These are phyloP conservation scores for Rhincodon typus DNA, from an alignment of 2,797 vertebrate species.

Conservation along the genomic window DNA sequence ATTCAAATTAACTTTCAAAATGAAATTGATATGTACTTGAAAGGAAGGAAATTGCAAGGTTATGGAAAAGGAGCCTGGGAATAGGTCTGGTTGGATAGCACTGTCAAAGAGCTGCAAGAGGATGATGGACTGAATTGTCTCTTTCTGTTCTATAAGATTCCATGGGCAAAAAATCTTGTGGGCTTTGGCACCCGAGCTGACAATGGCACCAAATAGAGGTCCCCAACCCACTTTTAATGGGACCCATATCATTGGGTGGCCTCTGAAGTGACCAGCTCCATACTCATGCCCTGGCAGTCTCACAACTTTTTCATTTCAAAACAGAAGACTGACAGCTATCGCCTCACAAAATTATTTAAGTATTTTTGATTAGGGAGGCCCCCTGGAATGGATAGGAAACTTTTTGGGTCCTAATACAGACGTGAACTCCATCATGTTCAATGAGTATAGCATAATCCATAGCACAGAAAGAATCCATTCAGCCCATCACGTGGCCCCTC, in stretches of 20 bases:
- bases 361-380: not conserved
- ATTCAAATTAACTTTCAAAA: constrained; percentile 9
- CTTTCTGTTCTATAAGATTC: not conserved
- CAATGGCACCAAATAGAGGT: not conserved
- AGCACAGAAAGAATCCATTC: no score
- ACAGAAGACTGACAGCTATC: not conserved
- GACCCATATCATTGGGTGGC: not conserved
- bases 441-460: no score
- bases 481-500: no score
- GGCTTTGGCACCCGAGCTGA: not conserved
- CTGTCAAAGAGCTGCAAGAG: not conserved
- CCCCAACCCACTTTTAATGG: not conserved
- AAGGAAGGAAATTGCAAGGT: not conserved
- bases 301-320: not conserved
- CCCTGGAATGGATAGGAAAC: not conserved
- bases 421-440: no score
- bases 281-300: not conserved
- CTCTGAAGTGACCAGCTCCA: no score
- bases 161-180: not conserved
- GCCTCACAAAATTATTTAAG: not conserved
- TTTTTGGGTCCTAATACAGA: no score
- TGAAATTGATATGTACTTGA: not conserved
- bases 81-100: not conserved
- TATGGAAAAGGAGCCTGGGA: not conserved
- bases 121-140: not conserved